phyloP scores from a whole-genome alignment of 30 jellyfish, hydroid and myxozoan species.

The Rhopilema esculentum region DNA sequence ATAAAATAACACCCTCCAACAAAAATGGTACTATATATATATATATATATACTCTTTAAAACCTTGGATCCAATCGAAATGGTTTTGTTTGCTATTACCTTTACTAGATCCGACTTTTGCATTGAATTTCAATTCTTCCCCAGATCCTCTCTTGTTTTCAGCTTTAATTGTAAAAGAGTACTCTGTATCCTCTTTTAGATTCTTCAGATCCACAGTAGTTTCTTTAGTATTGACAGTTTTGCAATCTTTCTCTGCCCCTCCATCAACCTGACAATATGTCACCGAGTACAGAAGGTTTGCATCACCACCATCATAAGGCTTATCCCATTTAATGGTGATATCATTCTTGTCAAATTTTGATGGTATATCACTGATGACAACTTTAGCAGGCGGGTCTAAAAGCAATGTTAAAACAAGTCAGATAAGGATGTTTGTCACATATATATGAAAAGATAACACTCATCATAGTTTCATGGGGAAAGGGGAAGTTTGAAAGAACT shows the following conservation, averaged over 20 bases:
- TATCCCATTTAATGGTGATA: slow-evolving; percentile 20
- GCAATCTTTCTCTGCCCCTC: slow-evolving; percentile 3
- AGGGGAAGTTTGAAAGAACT: too few relatives aligned
- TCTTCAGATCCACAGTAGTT: slow-evolving; percentile 12
- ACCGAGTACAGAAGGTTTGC: slow-evolving; percentile 22
- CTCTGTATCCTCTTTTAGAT: slow-evolving; percentile 28
- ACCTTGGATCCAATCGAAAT: too few relatives aligned
- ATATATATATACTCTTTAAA: too few relatives aligned
- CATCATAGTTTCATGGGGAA: too few relatives aligned
- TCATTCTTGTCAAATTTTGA: background rate
- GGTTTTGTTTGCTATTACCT: background rate
- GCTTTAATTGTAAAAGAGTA: slow-evolving; percentile 19
- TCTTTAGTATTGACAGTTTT: slow-evolving; percentile 1
- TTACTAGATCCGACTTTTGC: background rate
- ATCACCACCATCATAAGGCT: slow-evolving; percentile 54
- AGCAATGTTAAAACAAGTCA: background rate
- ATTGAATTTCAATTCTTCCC: background rate
- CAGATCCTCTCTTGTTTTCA: slow-evolving; percentile 14
- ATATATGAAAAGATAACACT: too few relatives aligned
- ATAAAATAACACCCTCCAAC: background rate
- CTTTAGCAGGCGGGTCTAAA: background rate
- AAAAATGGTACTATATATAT: too few relatives aligned
- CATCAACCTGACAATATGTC: slow-evolving; percentile 10
- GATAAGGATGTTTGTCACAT: background rate
- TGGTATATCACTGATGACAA: background rate